Percentiles rank a stretch among this genome's conserved stretches.
phyloP scores from a whole-genome alignment of 2,888 invertebrate species.

The Phengaris alcon region DNA sequence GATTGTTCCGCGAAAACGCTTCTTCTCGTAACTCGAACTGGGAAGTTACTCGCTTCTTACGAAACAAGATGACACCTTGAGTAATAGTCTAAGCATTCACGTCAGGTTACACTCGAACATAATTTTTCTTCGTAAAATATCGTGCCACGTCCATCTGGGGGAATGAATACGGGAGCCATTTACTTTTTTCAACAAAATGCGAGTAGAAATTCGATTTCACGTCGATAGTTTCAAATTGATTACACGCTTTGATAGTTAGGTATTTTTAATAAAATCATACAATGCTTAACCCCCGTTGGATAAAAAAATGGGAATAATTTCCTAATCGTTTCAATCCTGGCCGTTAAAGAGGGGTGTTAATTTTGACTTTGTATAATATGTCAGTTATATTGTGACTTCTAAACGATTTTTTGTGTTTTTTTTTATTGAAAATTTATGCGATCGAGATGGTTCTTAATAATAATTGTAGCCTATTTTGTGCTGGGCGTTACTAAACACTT shows the following conservation, averaged over 20 bases:
- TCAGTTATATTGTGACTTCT: background rate
- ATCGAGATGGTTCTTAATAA: too few relatives aligned
- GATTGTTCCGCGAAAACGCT: constrained; percentile 8
- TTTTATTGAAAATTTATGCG: too few relatives aligned
- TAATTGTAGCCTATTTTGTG: too few relatives aligned
- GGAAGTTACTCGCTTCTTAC: constrained; percentile 33
- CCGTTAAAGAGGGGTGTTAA: too few relatives aligned
- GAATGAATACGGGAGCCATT: constrained; percentile 47
- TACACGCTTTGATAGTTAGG: background rate
- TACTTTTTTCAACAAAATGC: constrained; percentile 30
- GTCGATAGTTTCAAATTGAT: constrained; percentile 13
- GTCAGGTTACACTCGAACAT: constrained; percentile 57
- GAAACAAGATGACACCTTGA: constrained; percentile 65
- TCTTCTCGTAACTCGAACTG: background rate
- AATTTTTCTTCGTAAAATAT: constrained; percentile 66
- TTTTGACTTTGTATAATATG: background rate
- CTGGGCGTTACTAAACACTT: too few relatives aligned
- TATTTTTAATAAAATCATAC: background rate
- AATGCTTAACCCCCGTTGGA: background rate
- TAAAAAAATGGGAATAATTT: background rate
- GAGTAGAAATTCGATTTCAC: constrained; percentile 9
- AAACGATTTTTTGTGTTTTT: background rate
- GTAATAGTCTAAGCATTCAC: constrained; percentile 63
- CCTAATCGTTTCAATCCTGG: too few relatives aligned
- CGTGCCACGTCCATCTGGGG: constrained; percentile 47